Percentiles rank a stretch among this genome's conserved stretches.
phyloP scores from a whole-genome alignment of 2,888 invertebrate species.

The Aphidius colemani region DNA sequence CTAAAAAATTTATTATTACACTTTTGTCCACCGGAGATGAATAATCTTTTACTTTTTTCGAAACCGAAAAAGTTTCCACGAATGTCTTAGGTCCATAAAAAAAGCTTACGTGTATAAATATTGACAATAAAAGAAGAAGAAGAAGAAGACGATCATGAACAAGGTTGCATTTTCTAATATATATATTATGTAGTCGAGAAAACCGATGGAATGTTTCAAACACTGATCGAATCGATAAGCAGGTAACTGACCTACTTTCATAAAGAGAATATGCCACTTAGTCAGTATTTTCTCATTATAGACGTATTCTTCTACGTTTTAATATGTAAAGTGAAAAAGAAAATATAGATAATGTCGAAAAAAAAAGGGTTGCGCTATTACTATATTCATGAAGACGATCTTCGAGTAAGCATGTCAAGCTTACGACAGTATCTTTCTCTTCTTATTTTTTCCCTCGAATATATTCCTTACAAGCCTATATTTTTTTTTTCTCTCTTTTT shows the following conservation, averaged over 20 bases:
- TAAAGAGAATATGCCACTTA: slow-evolving; percentile 27
- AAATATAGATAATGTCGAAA: background rate
- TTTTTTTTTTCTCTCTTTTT: too few relatives aligned
- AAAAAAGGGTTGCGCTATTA: slow-evolving; percentile 40
- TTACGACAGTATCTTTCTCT: slow-evolving; percentile 28
- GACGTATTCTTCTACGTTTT: slow-evolving; percentile 33
- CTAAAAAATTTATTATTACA: too few relatives aligned
- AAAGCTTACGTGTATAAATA: too few relatives aligned
- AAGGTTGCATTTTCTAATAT: background rate
- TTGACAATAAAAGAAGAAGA: background rate
- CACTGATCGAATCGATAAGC: slow-evolving; percentile 30
- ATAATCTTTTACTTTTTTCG: too few relatives aligned
- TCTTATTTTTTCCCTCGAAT: slow-evolving; percentile 15
- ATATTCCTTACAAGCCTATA: too few relatives aligned
- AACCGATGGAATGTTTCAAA: slow-evolving; percentile 3
- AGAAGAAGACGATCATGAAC: slow-evolving; percentile 1
- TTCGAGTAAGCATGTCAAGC: slow-evolving; percentile 22
- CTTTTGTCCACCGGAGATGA: too few relatives aligned
- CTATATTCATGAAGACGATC: slow-evolving; percentile 51
- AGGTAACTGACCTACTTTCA: slow-evolving; percentile 33
- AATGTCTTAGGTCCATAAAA: too few relatives aligned
- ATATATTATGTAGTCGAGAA: background rate
- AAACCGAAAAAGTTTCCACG: too few relatives aligned
- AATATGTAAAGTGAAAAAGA: background rate
- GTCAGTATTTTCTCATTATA: slow-evolving; percentile 46